These are phyloP conservation scores for Sylvilagus floridanus DNA, from an alignment of 2,797 vertebrate genomes.

Conservation along the genomic window DNA sequence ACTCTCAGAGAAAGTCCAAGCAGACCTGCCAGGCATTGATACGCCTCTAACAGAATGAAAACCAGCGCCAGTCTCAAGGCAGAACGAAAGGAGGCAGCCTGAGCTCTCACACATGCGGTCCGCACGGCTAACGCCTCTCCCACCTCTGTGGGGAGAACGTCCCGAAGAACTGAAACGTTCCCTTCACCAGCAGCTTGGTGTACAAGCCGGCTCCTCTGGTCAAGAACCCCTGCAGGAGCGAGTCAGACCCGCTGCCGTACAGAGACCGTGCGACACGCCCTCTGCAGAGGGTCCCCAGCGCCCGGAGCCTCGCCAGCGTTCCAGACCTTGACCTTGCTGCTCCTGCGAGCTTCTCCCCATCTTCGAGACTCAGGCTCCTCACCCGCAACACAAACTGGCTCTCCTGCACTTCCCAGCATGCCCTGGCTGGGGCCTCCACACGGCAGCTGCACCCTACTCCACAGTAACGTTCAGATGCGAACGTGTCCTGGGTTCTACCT, in stretches of 20 bases:
- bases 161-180: not conserved
- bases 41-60: constrained; percentile 50
- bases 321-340: not conserved
- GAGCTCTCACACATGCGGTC: too few species aligned
- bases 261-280: not conserved
- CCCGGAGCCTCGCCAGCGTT: not conserved
- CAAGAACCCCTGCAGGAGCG: not conserved
- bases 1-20: constrained; percentile 58
- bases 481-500: not conserved
- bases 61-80: constrained; percentile 12
- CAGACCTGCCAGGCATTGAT: not conserved
- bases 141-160: not conserved
- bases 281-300: not conserved
- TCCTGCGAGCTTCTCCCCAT: not conserved
- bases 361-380: not conserved
- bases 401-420: not conserved
- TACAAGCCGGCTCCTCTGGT: not conserved
- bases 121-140: not conserved
- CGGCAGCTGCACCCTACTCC: not conserved
- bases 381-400: not conserved
- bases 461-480: not conserved
- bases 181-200: not conserved
- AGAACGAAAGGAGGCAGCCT: not conserved
- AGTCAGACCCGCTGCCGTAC: too few species aligned
- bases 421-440: not conserved